These are phyloP conservation scores for Diploscapter pachys DNA, from an alignment of 1,140 invertebrate species.

Conservation along the genomic window DNA sequence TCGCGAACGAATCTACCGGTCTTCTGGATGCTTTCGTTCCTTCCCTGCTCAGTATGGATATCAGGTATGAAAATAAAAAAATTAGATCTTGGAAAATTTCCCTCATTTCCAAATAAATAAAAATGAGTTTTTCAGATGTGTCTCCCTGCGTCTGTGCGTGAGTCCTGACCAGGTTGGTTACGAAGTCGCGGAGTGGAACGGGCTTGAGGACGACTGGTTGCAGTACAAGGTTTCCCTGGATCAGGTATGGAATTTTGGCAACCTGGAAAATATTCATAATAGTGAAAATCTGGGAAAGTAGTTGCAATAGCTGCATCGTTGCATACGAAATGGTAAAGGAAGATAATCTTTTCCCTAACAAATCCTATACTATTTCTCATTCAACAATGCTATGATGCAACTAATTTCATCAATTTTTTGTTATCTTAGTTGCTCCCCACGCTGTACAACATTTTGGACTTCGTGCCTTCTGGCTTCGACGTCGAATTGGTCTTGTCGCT, in stretches of 20 bases:
- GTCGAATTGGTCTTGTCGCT: constrained; percentile 25
- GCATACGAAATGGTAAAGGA: too few species aligned
- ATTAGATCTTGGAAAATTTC: neutral
- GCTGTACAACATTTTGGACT: constrained; percentile 18
- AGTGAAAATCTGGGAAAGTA: too few species aligned
- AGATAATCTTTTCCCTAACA: too few species aligned
- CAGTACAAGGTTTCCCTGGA: constrained; percentile 24
- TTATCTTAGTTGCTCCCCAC: constrained; percentile 25
- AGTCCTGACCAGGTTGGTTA: constrained; percentile 21
- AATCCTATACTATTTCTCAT: too few species aligned
- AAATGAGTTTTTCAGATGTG: constrained; percentile 5
- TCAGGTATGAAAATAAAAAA: neutral
- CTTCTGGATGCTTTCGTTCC: constrained; percentile 17
- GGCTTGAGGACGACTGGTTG: constrained; percentile 18
- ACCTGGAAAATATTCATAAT: neutral
- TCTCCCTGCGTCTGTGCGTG: constrained; percentile 19
- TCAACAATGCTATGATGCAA: too few species aligned
- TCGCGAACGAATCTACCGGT: constrained; percentile 8
- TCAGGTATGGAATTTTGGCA: neutral
- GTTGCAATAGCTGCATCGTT: too few species aligned
- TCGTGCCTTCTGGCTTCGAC: constrained; percentile 15
- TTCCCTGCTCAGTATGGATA: constrained; percentile 4
- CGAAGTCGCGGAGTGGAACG: constrained; percentile 27
- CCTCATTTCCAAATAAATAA: neutral
- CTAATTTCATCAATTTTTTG: neutral